Base-by-base conservation (phyloP, 2,113 vertebrate species). In the Calyptomena viridis region DNA sequence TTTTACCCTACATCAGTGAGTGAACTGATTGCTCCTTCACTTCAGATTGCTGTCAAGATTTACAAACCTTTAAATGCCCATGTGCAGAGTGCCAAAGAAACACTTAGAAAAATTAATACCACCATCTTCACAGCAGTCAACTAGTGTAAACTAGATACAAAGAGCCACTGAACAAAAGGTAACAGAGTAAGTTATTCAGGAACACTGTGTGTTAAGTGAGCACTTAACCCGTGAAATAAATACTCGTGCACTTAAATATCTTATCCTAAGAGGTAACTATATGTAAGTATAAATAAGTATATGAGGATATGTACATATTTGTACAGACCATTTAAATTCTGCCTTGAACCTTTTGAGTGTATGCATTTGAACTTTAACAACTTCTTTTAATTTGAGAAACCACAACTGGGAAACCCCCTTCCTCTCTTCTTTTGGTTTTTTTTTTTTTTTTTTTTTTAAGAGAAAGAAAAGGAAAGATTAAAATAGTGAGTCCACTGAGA, bases 221-320 rank as follows among this genome's bases (percentile, higher is more conserved):
- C 47, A 78, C 47, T 84, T 93, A 64, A 84, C 35, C 30, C 67
- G 27, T 24, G 35, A 89, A 87, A 92, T 33, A 90, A 82, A 67
- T 37, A 84, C 42, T 71, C 21, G 22, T 19, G 33, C 44, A 78
- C n/a, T 50, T 53, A 63, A 56, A 62, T 46, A 49, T 46, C 55
- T 76, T 46, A 58, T 58, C 7, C 0, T 18, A 84, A 81, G 73
- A 86, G 20, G 25, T 7, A 52, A 56, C 40, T 24, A 52, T 47
- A 78, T 69, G 39, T 47, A 78, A 62, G 23, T 72, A 67, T 19
- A 81, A 78, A 60, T 49, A 93, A 84, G 58, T 24, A 17, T 52
- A 68, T 47, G 59, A 84, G 58, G 21, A 17, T 52, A 68, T 47
- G 59, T 49, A 92, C 37, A 74, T 76, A 76, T 73, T 79, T 80